Evolutionary conservation across 2,888 invertebrate species (phyloP).

Genomic region (Diaprepes abbreviatus): DNA sequence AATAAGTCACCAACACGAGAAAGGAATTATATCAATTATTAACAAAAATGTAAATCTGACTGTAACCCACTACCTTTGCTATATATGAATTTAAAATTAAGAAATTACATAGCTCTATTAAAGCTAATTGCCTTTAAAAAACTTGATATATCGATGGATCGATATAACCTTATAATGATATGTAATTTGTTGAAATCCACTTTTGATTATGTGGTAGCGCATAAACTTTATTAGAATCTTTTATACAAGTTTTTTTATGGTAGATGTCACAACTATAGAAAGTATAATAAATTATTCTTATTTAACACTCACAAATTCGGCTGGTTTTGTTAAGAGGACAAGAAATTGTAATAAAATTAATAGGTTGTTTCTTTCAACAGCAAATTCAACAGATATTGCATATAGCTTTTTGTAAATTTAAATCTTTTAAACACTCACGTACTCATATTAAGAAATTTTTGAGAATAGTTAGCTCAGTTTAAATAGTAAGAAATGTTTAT

Average conservation of each 20-base stretch:
- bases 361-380: slow-evolving; percentile 15
- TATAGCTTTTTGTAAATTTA: slow-evolving; percentile 2
- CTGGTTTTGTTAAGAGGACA: slow-evolving; percentile 16
- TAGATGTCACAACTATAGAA: slow-evolving; percentile 22
- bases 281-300: slow-evolving; percentile 29
- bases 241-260: slow-evolving; percentile 1
- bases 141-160: neutral
- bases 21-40: neutral
- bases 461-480: no score
- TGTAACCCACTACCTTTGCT: neutral
- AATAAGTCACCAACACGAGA: neutral
- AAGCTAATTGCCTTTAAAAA: neutral
- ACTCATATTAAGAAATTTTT: neutral
- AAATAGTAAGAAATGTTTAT: no score
- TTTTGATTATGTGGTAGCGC: neutral
- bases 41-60: neutral
- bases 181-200: neutral
- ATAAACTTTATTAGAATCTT: neutral
- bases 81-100: slow-evolving; percentile 6
- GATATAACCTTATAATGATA: neutral
- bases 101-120: slow-evolving; percentile 1
- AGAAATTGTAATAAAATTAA: slow-evolving; percentile 19
- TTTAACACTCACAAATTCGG: slow-evolving; percentile 15
- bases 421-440: slow-evolving; percentile 5
- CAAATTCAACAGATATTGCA: slow-evolving; percentile 13